Evolutionary conservation across 2,888 invertebrate genomes (phyloP).

Genomic region (Platycheirus albimanus): DNA sequence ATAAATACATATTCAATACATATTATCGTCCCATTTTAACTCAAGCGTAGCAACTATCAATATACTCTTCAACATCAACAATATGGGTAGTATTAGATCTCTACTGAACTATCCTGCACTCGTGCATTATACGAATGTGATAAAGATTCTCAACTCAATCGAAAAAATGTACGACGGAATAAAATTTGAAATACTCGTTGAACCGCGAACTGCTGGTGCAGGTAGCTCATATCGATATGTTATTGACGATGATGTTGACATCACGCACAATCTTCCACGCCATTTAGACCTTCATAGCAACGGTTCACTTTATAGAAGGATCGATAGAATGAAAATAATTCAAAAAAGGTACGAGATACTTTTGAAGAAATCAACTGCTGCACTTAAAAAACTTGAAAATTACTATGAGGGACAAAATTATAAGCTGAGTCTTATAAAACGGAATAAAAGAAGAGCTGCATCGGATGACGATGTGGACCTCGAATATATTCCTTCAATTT

Average conservation of each 20-base stretch:
- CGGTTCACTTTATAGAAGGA: conserved; percentile 3
- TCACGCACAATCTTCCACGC: neutral
- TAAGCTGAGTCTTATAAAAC: conserved; percentile 14
- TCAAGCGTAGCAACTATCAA: neutral
- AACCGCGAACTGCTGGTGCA: neutral
- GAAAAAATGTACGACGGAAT: conserved; percentile 26
- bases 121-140: conserved; percentile 3
- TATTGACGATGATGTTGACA: conserved; percentile 4
- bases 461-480: neutral
- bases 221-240: conserved; percentile 28
- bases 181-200: conserved; percentile 24
- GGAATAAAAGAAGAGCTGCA: neutral
- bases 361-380: neutral
- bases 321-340: neutral
- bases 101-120: neutral
- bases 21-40: neutral
- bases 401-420: conserved; percentile 1
- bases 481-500: neutral
- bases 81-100: conserved; percentile 27
- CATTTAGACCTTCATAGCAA: conserved; percentile 7
- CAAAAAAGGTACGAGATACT: conserved; percentile 1
- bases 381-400: neutral
- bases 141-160: conserved; percentile 9
- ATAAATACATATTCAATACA: neutral
- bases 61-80: neutral